Base-by-base conservation (phyloP, 2,888 invertebrate species). In the Allacma fusca region DNA sequence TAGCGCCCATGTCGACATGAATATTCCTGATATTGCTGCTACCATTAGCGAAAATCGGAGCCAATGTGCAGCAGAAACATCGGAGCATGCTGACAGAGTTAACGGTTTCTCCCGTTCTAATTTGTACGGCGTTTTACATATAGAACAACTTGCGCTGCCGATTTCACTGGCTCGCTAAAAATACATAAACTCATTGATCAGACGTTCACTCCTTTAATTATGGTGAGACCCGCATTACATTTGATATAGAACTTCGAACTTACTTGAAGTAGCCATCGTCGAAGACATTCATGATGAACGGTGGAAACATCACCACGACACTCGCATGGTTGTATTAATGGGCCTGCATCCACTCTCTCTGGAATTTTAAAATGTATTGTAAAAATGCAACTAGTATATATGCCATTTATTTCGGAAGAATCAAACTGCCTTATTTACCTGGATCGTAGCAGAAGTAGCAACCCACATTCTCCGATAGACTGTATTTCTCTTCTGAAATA, bases 371-470 rank as follows among this genome's bases (percentile, higher is more conserved):
- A n/a, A n/a, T n/a, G n/a, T n/a, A n/a, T n/a, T n/a, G n/a, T n/a
- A n/a, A 7, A 59, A 59, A 59, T 13, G 40, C 40, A 40, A 9
- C 13, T 40, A 40, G 13, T 40, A 40, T 16, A 50, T 50, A 2
- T 50, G 16, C 16, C 5, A 13, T 50, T 50, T 1, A 50, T 12
- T 12, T 50, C 16, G 50, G 5, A 16, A 50, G 23, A 34, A 34
- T 34, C 34, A 4, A 34, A 7, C 9, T 34, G 4, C 5, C 34
- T 34, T 7, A 7, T 34, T 62, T 62, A 62, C 62, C 62, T 2
- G 83, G 84, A 87, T 96, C 96, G 86, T 96, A 96, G 87, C 96
- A 97, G 85, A 97, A 96, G 95, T 96, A 97, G 86, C 96, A 96
- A 87, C 96, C 96, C 29, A 83, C 84, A 75, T 81, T 82, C 69